Conservation (phyloP, 2,797 vertebrate genomes). For the Alosa sapidissima region DNA sequence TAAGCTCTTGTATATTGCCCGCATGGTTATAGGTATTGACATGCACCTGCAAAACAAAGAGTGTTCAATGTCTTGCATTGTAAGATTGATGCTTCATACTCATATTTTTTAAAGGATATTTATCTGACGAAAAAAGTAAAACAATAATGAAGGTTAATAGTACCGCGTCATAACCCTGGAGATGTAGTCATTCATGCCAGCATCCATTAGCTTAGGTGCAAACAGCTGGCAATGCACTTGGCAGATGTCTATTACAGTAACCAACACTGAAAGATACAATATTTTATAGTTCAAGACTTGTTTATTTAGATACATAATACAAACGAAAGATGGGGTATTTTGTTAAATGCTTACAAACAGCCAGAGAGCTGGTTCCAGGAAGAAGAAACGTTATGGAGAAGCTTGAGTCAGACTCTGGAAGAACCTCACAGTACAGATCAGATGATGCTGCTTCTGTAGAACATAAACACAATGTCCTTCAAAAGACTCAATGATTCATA, state of each 20-base stretch:
- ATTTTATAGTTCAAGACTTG: background rate
- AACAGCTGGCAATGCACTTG: slow-evolving; percentile 72
- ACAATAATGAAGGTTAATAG: background rate
- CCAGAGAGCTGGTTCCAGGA: slow-evolving; percentile 66
- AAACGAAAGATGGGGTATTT: background rate
- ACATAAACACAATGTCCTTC: background rate
- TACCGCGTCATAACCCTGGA: slow-evolving; percentile 71
- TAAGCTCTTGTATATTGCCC: slow-evolving; percentile 65
- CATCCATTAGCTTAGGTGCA: slow-evolving; percentile 59
- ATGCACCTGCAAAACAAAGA: slow-evolving; percentile 68
- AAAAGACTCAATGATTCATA: background rate
- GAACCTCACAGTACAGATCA: slow-evolving; percentile 78
- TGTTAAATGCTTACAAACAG: slow-evolving; percentile 71
- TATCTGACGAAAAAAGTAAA: background rate
- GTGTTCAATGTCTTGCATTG: background rate
- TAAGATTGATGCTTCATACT: background rate
- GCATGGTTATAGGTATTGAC: slow-evolving; percentile 83
- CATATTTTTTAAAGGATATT: background rate
- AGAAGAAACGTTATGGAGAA: slow-evolving; percentile 79
- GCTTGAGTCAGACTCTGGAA: slow-evolving; percentile 72
- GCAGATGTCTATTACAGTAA: slow-evolving; percentile 65
- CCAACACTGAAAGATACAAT: slow-evolving; percentile 66
- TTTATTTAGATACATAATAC: background rate
- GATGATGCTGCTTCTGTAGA: slow-evolving; percentile 58
- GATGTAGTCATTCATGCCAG: slow-evolving; percentile 67